Conservation (phyloP, 2,797 vertebrate species). For the Thamnophis elegans region DNA sequence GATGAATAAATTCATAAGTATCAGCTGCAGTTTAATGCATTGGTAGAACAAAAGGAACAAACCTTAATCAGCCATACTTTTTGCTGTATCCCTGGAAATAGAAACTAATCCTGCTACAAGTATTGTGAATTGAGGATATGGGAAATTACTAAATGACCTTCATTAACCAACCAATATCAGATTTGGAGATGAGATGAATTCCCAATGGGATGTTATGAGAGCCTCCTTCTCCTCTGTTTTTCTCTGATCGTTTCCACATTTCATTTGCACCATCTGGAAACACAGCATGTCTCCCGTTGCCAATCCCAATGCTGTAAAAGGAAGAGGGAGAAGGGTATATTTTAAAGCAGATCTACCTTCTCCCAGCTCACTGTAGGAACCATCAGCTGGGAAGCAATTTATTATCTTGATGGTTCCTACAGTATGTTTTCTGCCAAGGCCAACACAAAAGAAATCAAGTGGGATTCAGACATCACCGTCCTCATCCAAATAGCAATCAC, state of each 20-base stretch:
- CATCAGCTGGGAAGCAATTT: slow-evolving; percentile 23
- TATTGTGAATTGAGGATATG: slow-evolving; percentile 27
- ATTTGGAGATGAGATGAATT: slow-evolving; percentile 5
- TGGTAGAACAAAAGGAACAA: neutral
- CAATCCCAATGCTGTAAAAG: neutral
- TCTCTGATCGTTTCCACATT: slow-evolving; percentile 22
- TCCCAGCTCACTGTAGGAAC: neutral
- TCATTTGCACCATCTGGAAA: slow-evolving; percentile 27
- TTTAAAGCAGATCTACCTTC: slow-evolving; percentile 26
- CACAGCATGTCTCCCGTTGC: neutral
- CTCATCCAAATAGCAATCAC: slow-evolving; percentile 42
- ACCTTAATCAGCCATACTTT: slow-evolving; percentile 20
- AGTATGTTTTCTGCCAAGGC: slow-evolving; percentile 9
- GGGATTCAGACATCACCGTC: slow-evolving; percentile 32
- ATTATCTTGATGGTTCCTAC: slow-evolving; percentile 40
- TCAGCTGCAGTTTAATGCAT: neutral
- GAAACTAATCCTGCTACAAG: slow-evolving; percentile 13
- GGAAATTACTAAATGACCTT: slow-evolving; percentile 22
- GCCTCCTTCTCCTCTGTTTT: slow-evolving; percentile 7
- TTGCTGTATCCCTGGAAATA: slow-evolving; percentile 14
- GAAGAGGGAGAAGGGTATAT: neutral
- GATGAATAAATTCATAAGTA: slow-evolving; percentile 3
- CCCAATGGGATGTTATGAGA: neutral
- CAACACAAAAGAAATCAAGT: slow-evolving; percentile 34
- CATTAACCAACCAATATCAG: slow-evolving; percentile 16